A percentile compares a stretch with the other conserved stretches of the same genome.
These are phyloP conservation scores for Pygoscelis adeliae DNA, from an alignment of 2,113 vertebrate genomes.

Conservation along the genomic window DNA sequence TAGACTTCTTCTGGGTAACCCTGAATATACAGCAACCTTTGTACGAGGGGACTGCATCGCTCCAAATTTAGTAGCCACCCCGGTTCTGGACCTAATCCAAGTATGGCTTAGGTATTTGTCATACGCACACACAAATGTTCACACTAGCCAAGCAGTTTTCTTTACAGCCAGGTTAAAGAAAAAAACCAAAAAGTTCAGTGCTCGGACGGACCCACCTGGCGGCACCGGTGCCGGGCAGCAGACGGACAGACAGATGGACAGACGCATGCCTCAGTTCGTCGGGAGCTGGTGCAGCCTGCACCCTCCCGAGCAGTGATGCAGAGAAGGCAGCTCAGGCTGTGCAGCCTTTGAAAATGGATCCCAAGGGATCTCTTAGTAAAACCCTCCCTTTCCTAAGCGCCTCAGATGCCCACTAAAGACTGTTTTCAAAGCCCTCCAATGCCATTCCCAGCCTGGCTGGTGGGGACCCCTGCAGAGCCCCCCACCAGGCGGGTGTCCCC, in stretches of 20 bases:
- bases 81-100: not conserved
- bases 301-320: not conserved
- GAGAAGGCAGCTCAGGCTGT: not conserved
- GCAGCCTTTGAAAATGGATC: fast-evolving
- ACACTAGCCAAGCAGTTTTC: not conserved
- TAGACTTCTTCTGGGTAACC: conserved; percentile 7
- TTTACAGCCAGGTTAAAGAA: not conserved
- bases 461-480: not conserved
- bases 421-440: not conserved
- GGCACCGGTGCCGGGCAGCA: not conserved
- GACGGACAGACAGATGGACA: not conserved
- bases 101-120: not conserved
- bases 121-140: fast-evolving
- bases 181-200: not conserved
- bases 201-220: not conserved
- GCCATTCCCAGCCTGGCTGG: not conserved
- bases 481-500: not conserved
- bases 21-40: not conserved
- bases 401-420: not conserved
- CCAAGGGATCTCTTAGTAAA: not conserved
- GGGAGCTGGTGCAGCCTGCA: not conserved
- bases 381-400: not conserved
- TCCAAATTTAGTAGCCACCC: not conserved
- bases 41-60: not conserved
- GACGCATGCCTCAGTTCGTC: fast-evolving